phyloP scores from a whole-genome alignment of 2,113 vertebrate genomes.

The Alaudala cheleensis region DNA sequence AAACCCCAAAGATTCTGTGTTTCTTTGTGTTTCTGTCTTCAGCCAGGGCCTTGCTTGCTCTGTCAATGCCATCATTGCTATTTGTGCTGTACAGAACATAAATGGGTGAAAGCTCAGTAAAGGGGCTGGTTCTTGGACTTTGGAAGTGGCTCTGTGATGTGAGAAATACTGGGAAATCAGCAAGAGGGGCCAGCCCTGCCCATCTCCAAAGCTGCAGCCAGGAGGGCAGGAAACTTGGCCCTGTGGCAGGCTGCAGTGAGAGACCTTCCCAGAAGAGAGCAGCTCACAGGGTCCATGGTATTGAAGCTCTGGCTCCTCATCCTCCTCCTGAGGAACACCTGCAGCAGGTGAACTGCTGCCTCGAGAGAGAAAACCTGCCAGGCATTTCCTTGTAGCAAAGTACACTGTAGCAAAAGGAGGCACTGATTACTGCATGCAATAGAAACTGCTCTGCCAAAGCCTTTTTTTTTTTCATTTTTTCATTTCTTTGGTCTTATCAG shows the following conservation, averaged over 20 bases:
- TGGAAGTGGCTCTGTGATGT: neutral
- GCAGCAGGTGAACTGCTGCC: neutral
- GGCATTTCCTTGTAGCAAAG: neutral
- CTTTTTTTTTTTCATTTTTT: neutral
- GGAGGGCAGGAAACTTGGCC: neutral
- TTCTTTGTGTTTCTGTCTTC: neutral
- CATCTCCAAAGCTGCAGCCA: neutral
- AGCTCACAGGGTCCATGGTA: accelerated
- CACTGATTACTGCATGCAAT: neutral
- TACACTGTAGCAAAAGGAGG: neutral
- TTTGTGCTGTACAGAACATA: accelerated
- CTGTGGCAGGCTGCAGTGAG: accelerated
- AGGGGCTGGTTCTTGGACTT: neutral
- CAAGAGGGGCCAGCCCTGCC: accelerated
- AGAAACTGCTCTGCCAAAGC: neutral
- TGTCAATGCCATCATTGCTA: accelerated
- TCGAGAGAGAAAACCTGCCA: neutral
- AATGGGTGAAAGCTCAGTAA: neutral
- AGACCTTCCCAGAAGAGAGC: neutral
- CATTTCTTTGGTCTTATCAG: constrained; percentile 1
- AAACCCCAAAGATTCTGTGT: neutral
- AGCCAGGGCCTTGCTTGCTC: neutral
- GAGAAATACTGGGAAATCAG: neutral
- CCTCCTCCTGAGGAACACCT: neutral
- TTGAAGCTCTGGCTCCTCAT: neutral